A percentile compares a stretch with the other conserved stretches of the same genome.
phyloP scores from a whole-genome alignment of 2,888 invertebrate species.

The Leptopterna dolabrata region DNA sequence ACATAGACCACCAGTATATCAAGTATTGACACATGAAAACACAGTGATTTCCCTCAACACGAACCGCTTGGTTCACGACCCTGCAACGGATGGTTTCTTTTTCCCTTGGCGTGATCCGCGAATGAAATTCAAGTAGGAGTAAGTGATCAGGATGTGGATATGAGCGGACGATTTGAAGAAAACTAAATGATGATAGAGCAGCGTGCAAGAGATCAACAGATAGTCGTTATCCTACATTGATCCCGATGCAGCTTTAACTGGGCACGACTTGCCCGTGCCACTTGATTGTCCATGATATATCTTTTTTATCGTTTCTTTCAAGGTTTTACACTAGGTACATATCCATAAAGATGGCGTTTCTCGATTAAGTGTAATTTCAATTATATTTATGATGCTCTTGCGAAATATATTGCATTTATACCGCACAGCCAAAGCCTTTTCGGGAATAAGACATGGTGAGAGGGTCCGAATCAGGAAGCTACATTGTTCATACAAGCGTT shows the following conservation, averaged over 20 bases:
- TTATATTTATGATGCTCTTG: too few relatives aligned
- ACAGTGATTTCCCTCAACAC: too few relatives aligned
- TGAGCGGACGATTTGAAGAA: not conserved
- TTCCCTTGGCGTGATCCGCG: not conserved
- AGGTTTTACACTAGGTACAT: not conserved
- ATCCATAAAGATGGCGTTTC: not conserved
- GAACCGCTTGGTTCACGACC: not conserved
- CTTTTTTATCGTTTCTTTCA: not conserved
- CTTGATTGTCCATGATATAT: not conserved
- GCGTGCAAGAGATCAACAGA: not conserved
- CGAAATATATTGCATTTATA: too few relatives aligned
- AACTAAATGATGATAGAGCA: not conserved
- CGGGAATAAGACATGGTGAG: too few relatives aligned
- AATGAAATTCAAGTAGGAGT: not conserved
- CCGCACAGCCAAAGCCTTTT: too few relatives aligned
- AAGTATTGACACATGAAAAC: too few relatives aligned
- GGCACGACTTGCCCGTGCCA: not conserved
- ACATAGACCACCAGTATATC: too few relatives aligned
- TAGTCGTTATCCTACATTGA: not conserved
- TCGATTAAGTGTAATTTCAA: too few relatives aligned
- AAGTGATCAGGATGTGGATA: slow-evolving; percentile 8
- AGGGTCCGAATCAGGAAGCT: too few relatives aligned
- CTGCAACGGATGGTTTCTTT: not conserved
- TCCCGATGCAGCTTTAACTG: not conserved
- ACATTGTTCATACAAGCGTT: too few relatives aligned